Percentiles rank a stretch among this genome's conserved stretches.
phyloP scores from a whole-genome alignment of 2,797 vertebrate species.

The Acrossocheilus fasciatus region DNA sequence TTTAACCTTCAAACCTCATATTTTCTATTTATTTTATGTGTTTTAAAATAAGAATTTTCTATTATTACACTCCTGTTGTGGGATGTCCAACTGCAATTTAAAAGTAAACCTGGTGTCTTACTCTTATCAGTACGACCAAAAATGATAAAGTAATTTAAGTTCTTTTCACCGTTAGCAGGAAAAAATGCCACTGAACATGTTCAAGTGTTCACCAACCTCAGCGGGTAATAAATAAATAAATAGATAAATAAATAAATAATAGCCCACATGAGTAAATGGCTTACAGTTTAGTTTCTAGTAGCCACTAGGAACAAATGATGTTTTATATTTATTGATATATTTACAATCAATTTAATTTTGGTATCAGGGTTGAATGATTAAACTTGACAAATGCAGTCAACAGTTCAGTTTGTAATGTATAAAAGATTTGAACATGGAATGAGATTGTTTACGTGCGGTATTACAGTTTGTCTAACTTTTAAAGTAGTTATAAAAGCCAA shows the following conservation, averaged over 20 bases:
- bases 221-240: no score
- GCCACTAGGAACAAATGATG: background rate
- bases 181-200: no score
- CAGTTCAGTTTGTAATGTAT: background rate
- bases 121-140: no score
- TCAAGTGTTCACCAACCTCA: no score
- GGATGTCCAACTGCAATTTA: no score
- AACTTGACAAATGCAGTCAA: background rate
- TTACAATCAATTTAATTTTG: background rate
- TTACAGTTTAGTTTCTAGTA: no score
- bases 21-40: background rate
- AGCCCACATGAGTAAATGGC: no score
- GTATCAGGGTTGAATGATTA: background rate
- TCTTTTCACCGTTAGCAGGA: no score
- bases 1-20: background rate
- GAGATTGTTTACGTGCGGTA: background rate
- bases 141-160: no score
- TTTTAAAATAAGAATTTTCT: background rate
- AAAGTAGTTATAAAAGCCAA: background rate
- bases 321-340: background rate
- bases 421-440: background rate
- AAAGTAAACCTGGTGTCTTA: no score
- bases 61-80: no score
- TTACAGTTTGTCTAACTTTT: background rate
- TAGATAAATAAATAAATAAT: background rate